Evolutionary conservation across 2,113 vertebrate species (phyloP).

Genomic region (Caranx melampygus): DNA sequence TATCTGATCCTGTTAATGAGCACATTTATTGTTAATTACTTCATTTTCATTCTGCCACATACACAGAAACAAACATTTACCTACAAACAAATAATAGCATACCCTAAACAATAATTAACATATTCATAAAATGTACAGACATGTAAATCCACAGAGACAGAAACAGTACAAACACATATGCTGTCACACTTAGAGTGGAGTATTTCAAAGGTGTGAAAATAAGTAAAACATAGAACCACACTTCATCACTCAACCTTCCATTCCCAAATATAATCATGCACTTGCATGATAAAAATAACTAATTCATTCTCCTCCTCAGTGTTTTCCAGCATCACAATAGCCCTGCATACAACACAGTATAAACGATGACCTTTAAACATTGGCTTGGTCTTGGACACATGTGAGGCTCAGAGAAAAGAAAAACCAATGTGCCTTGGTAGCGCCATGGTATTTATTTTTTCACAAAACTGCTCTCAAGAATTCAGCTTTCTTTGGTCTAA

Average conservation of each 20-base stretch:
- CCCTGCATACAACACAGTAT: background rate
- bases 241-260: too few relatives aligned
- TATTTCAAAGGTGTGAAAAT: background rate
- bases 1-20: conserved; percentile 82
- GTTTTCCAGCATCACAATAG: background rate
- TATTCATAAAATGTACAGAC: too few relatives aligned
- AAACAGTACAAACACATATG: too few relatives aligned
- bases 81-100: background rate
- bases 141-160: background rate
- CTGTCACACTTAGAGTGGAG: too few relatives aligned
- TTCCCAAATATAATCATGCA: background rate
- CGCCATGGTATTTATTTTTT: background rate
- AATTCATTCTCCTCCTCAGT: background rate
- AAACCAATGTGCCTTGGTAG: background rate
- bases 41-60: conserved; percentile 2
- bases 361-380: conserved; percentile 25
- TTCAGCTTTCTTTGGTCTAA: background rate
- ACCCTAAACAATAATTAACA: too few relatives aligned
- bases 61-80: background rate
- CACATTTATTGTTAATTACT: background rate
- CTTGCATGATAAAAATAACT: background rate
- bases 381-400: background rate
- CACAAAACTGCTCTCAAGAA: conserved; percentile 6
- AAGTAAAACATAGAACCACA: background rate
- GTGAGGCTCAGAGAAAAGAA: background rate